These are phyloP conservation scores for Drosophila paranaensis DNA, from an alignment of 2,888 invertebrate species.

Conservation along the genomic window DNA sequence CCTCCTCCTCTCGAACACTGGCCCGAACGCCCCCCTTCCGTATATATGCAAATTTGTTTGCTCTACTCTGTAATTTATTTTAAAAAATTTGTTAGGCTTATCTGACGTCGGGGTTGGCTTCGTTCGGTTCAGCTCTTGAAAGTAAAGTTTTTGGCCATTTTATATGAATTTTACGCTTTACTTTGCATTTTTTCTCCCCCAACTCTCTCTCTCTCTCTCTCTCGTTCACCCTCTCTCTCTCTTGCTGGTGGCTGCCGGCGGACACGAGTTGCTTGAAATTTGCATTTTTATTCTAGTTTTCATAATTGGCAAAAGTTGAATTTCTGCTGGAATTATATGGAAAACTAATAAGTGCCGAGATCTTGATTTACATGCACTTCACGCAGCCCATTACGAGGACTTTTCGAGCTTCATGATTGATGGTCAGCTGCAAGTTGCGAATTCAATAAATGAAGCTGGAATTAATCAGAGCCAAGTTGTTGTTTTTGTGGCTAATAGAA, in stretches of 20 bases:
- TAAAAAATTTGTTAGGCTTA: constrained; percentile 79
- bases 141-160: constrained; percentile 56
- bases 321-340: constrained; percentile 68
- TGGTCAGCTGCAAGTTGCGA: constrained; percentile 29
- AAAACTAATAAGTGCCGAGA: constrained; percentile 72
- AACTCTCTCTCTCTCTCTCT: neutral
- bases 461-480: constrained; percentile 36
- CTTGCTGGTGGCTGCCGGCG: constrained; percentile 33
- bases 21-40: constrained; percentile 9
- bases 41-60: constrained; percentile 79
- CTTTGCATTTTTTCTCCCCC: neutral
- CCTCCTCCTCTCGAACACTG: neutral
- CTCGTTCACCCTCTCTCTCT: neutral
- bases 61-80: constrained; percentile 80
- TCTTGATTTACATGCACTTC: constrained; percentile 58
- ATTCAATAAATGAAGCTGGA: constrained; percentile 26
- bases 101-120: constrained; percentile 60
- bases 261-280: constrained; percentile 73
- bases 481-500: constrained; percentile 37
- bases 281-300: constrained; percentile 76
- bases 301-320: constrained; percentile 73
- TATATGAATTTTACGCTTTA: constrained; percentile 25
- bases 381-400: constrained; percentile 17
- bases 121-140: constrained; percentile 43
- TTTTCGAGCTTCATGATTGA: constrained; percentile 48